Base-by-base conservation (phyloP, 2,797 vertebrate genomes). In the Phrynocephalus vlangalii region DNA sequence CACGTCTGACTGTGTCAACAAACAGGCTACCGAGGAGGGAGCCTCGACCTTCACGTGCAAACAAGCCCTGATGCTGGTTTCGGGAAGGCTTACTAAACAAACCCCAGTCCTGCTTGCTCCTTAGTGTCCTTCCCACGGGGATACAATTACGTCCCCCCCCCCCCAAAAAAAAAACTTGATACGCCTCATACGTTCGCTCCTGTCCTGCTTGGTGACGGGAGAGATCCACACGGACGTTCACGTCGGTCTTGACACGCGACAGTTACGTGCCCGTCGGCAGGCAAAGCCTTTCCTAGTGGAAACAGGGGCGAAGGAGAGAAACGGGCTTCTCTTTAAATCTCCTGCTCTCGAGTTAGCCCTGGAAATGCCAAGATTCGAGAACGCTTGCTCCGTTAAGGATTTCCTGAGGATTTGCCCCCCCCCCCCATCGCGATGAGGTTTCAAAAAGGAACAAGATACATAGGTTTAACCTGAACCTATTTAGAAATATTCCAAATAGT, bases 321-420 rank as follows among this genome's bases (percentile, higher is more conserved):
- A 63, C 18, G 3, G 60, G 28, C 11, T 89, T 82, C 83, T 7
- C 82, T 90, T 93, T 91, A 81, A 81, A 38, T 71, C 82, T 89
- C 79, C 86, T 85, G 84, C 18, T 1, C 67, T 89, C 56, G 11
- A 84, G 85, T 70, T 88, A 26, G 52, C 44, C 24, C n/a, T 10
- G 22, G 22, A 15, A 24, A 50, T 18, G 63, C 16, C 48, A 70
- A 38, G 66, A 33, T 5, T 85, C 83, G 91, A 91, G 91, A 90
- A 44, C 92, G 91, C 85, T 87, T 86, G 77, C 83, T 83, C 84
- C 30, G 66, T 86, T 76, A 83, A 91, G 44, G 81, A 90, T 89
- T 93, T 91, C 91, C 86, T 38, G 66, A 90, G 87, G 18, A 20
- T 18, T 20, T 63, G 16, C n/a, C n/a, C 20, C n/a, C 86, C 63